phyloP scores from a whole-genome alignment of 2,113 vertebrate species.

The Steatornis caripensis region DNA sequence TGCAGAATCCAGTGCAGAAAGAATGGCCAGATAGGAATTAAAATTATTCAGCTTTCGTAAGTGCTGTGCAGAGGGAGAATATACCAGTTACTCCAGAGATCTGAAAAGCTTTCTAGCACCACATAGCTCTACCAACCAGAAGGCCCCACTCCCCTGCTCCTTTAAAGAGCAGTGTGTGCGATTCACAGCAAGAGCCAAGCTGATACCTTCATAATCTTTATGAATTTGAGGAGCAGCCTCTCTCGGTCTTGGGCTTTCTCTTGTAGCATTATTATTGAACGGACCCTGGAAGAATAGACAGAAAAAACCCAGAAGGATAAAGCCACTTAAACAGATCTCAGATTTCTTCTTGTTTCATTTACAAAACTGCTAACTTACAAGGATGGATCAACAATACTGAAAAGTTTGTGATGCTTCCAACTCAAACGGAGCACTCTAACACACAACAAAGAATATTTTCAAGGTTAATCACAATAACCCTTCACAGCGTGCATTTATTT shows the following conservation, averaged over 20 bases:
- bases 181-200: not conserved
- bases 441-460: not conserved
- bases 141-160: not conserved
- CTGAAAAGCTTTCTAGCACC: not conserved
- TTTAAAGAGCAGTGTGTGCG: not conserved
- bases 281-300: constrained; percentile 80
- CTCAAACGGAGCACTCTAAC: not conserved
- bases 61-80: constrained; percentile 75
- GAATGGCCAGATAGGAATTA: constrained; percentile 98
- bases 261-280: constrained; percentile 96
- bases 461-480: not conserved
- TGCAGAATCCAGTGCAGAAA: constrained; percentile 95
- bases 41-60: constrained; percentile 98
- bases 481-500: not conserved
- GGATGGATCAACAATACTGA: not conserved
- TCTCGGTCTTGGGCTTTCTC: constrained; percentile 97
- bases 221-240: constrained; percentile 95
- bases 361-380: not conserved
- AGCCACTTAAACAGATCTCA: not conserved
- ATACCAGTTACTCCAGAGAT: not conserved
- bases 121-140: not conserved
- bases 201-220: constrained; percentile 98
- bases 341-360: not conserved
- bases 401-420: not conserved
- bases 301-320: not conserved